Evolutionary conservation across 2,888 invertebrate species (phyloP), one percentile per base, ranked within the genome.

Genomic region (Tineola bisselliella): DNA sequence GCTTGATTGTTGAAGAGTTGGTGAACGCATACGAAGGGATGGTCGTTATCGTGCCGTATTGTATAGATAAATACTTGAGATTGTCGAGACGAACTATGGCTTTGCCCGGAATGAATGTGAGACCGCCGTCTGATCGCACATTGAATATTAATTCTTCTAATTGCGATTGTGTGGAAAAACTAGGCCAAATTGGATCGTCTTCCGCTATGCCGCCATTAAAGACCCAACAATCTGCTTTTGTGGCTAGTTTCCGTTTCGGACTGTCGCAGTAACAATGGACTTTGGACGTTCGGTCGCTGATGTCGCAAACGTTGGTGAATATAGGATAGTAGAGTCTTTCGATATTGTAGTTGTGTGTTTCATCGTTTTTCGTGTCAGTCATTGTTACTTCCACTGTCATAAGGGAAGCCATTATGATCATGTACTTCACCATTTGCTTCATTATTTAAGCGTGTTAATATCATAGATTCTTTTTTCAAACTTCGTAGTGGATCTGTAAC

Each of bases 11-110:
- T 1, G 92, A 89, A 0, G 93, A 88, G 73, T 93, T 94, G 8
- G 91, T 92, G 71, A 95, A 94, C 0, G 93, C 92, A 73, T 90
- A 91, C 0, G 92, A 89, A 54, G 90, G 89, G n/a, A 95, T 88
- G 33, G 88, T 89, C 67, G 90, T 89, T 65, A 95, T 91, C 59
- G 89, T 90, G 1, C 92, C 93, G 73, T 93, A 93, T 65, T 92
- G 90, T 68, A 95, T 90, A 61, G 90, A 89, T 63, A 94, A 76
- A 64, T 89, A 88, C 73, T 90, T 90, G n/a, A 94, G 80, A 66
- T 90, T 89, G 68, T 89, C 90, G 61, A 94, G 79, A 69, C 91
- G 89, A 59, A 89, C 88, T 61, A 94, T 84, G 44, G 92, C 90
- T 71, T 90, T 90, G 0, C 91, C 92, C 3, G 94, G 94, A 60